Percentiles rank a stretch among this genome's conserved stretches.
phyloP scores from a whole-genome alignment of 2,113 vertebrate genomes.

The Menidia beryllina region DNA sequence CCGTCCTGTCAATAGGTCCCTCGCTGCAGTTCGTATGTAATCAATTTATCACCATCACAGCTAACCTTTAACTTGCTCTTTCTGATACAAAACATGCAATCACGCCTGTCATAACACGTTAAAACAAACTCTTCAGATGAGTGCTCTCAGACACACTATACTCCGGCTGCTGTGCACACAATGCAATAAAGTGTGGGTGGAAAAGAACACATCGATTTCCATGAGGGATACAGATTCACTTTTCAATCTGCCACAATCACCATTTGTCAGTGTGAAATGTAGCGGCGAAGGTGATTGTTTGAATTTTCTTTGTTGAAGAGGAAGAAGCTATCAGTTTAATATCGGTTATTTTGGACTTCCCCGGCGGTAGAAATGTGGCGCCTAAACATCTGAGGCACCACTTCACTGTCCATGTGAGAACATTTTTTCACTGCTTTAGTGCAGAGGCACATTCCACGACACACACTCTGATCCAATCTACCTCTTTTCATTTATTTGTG shows the following conservation, averaged over 20 bases:
- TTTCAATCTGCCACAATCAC: constrained; percentile 19
- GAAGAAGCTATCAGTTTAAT: not conserved
- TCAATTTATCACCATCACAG: constrained; percentile 51
- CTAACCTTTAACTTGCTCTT: constrained; percentile 31
- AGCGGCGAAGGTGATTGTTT: not conserved
- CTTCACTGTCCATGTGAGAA: not conserved
- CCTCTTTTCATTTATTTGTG: not conserved
- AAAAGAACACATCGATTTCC: constrained; percentile 49
- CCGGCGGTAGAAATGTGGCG: not conserved
- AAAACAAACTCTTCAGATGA: constrained; percentile 43
- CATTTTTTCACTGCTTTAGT: not conserved
- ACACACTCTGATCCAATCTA: not conserved
- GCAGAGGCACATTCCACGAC: not conserved
- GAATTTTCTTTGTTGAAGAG: not conserved
- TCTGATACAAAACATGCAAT: constrained; percentile 33
- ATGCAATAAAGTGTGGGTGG: constrained; percentile 20
- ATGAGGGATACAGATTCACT: constrained; percentile 23
- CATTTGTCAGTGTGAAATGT: constrained; percentile 2
- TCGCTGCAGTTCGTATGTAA: constrained; percentile 56
- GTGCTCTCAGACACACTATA: constrained; percentile 44
- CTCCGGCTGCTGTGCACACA: constrained; percentile 48
- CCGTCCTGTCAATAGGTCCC: constrained; percentile 51
- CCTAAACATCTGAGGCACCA: not conserved
- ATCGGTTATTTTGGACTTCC: not conserved
- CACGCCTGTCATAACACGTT: constrained; percentile 48